Evolutionary conservation across 1,140 invertebrate genomes (phyloP), one percentile per base, ranked within the genome.

Genomic region (Drosophila sp.): DNA sequence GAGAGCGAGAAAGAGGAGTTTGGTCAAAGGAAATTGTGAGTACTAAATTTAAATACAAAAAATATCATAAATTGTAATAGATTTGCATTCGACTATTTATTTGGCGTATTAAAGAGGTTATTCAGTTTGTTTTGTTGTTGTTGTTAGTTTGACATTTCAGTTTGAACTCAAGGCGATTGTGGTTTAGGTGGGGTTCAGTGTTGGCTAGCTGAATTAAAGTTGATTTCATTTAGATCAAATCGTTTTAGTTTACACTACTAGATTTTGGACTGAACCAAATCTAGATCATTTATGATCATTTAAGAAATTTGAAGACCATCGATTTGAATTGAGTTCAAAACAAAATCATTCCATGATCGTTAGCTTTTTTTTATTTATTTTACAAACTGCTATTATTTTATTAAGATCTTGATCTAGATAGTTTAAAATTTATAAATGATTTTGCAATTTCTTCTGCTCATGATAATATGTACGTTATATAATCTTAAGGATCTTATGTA

Each of bases 121-220:
- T 38, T 38, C 35, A 41, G 40, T 41, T 41, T 6, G 44, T 50
- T 25, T 10, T 25, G 25, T 44, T 17, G n/a, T n/a, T 23, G 4
- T 3, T 47, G 35, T 11, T 38, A 11, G 35, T 47, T 47, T 50
- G 44, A 50, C 44, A 50, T 50, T 50, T 50, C 25, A 50, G 7
- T 50, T 27, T 50, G 44, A 25, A 25, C 44, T 50, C 44, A n/a
- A 27, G 23, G 6, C 44, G 44, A 10, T 50, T 50, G 44, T 50
- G 7, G 10, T 38, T 38, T 38, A 38, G 44, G 44, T 50, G 23
- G 44, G 25, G 44, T 27, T 50, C 23, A 27, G 3, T 27, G 44
- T 50, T 50, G 44, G 1, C 8, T 50, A 25, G 17, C 23, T 47
- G 1, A 47, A 47, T 23, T 23, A 47, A 47, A 47, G 44, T 47